Base-by-base conservation (phyloP, 2,113 vertebrate species). In the Salvelinus alpinus region DNA sequence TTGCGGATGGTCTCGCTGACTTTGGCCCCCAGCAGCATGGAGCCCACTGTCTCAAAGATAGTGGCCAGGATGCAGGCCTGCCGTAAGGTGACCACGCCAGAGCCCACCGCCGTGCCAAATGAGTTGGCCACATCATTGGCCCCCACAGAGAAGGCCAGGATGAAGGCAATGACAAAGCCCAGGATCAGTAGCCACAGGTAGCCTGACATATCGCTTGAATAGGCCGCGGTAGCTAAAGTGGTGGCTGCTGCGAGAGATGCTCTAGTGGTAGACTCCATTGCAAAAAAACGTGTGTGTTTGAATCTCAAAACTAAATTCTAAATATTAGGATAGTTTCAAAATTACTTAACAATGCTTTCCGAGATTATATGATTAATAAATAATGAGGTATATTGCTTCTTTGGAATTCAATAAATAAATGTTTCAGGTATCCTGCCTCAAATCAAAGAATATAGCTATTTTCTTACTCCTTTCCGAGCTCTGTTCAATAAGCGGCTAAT, bases 101-200 rank as follows among this genome's bases (percentile, higher is more conserved):
- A 99, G 80, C 97, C 97, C 83, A 99, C 97, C 0, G 97, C 97
- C 0, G 97, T 99, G 38, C 97, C 97, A 0, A 99, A 99, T 1
- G 97, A 99, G 89, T 99, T 99, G 25, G 97, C 97, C 69, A 99
- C 97, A 0, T 99, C 97, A 18, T 99, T 99, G 84, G 97, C 97
- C 0, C 97, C 97, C 5, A 99, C 97, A 0, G 97, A 99, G 85
- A 99, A 99, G 0, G 97, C 97, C 89, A 99, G 80, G 70, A 99
- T 64, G 76, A 99, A 99, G 48, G 97, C 97, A 0, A 99, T 99
- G 86, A 97, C 0, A 82, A 99, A 99, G 75, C 97, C 97, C 69
- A 98, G 12, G 5, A 96, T 59, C 47, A 98, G 79, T 90, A 99
- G 88, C 97, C 96, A 99, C 34, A 95, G 77, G 78, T 91, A 93